Base-by-base conservation (phyloP, 2,888 invertebrate species). In the Nomada fabriciana region DNA sequence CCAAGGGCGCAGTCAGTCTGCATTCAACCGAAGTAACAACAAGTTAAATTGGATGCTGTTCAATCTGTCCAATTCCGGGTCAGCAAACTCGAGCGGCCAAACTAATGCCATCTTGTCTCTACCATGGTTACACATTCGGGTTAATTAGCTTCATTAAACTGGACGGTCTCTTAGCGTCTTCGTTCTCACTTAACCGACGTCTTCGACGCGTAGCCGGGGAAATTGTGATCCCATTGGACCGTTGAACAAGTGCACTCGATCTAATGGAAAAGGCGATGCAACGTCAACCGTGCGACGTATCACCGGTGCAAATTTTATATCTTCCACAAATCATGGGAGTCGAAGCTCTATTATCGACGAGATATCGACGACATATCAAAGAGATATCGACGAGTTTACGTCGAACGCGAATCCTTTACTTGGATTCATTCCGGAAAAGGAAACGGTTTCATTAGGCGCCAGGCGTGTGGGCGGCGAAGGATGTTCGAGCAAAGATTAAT, bases 71-170 rank as follows among this genome's bases (percentile, higher is more conserved):
- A 18, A 63, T 76, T 76, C 65, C 55, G 42, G 43, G 57, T 57
- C 57, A 42, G 13, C 50, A 57, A 57, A 42, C 65, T 59, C 42
- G 2, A 43, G 15, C 63, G 42, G 29, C 63, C 65, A 75, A 76
- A 75, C 25, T 74, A 59, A 59, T 55, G 60, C 68, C 70, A 50
- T 20, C 53, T 67, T 25, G 64, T 75, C 61, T 53, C 68, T 47
- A 10, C 52, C 43, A 23, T 63, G 82, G 75, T 50, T 75, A 76
- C 67, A 64, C 70, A 81, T 75, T 81, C 75, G 75, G 82, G 82
- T 82, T 82, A 82, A 82, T 82, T 82, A 82, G 67, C 57, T 82
- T 82, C 82, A 72, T 82, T 81, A 82, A 81, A 80, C n/a, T 63
- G 67, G 82, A 80, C 73, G 67, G 55, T 55, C 63, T 18, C 52